A percentile compares a stretch with the other conserved stretches of the same genome.
phyloP scores from a whole-genome alignment of 2,888 invertebrate genomes.

The Spatulosminthurus flaviceps region DNA sequence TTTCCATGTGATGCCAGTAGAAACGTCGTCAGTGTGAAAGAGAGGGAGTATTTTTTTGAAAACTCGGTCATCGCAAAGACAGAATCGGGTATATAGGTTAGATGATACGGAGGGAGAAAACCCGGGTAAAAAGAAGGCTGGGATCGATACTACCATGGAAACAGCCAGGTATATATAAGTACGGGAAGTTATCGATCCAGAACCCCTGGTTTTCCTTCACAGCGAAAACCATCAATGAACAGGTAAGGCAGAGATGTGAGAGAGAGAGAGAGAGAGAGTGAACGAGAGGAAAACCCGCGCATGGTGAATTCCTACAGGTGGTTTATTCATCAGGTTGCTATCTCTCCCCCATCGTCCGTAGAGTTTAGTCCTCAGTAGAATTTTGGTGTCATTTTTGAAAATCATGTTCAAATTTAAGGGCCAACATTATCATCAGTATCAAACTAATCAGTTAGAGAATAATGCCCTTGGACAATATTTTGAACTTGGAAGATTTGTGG shows the following conservation, averaged over 20 bases:
- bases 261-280: slow-evolving; percentile 17
- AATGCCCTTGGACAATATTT: slow-evolving; percentile 85
- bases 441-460: slow-evolving; percentile 65
- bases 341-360: slow-evolving; percentile 27
- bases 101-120: slow-evolving; percentile 22
- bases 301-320: slow-evolving; percentile 59
- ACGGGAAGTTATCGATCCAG: slow-evolving; percentile 37
- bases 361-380: slow-evolving; percentile 23
- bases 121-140: slow-evolving; percentile 44
- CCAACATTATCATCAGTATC: slow-evolving; percentile 49
- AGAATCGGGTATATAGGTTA: slow-evolving; percentile 28
- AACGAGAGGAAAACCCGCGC: slow-evolving; percentile 39
- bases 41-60: not conserved
- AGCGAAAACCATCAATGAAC: slow-evolving; percentile 48
- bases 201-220: slow-evolving; percentile 2
- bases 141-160: slow-evolving; percentile 42
- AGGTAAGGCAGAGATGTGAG: slow-evolving; percentile 22
- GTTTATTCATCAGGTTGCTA: slow-evolving; percentile 60
- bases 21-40: slow-evolving; percentile 1
- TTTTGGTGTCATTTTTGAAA: slow-evolving; percentile 28
- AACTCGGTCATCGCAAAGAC: slow-evolving; percentile 26
- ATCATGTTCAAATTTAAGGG: slow-evolving; percentile 58
- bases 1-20: no score
- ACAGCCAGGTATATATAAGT: slow-evolving; percentile 43
- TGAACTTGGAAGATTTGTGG: slow-evolving; percentile 83